Base-by-base conservation (phyloP, 2,888 invertebrate species). In the Pollenia amentaria region DNA sequence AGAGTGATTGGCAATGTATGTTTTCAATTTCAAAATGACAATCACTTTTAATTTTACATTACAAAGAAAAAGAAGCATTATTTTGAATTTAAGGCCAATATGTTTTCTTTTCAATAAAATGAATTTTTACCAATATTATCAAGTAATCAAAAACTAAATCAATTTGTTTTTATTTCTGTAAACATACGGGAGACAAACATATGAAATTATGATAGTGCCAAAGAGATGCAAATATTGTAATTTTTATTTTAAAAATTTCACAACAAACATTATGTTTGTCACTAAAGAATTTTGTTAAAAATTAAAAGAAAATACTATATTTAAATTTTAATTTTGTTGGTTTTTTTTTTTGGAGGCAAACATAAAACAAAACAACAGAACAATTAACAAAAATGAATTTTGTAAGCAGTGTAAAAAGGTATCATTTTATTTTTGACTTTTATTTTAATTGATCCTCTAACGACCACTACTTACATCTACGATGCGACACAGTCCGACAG, bases 401-500 rank as follows among this genome's bases (percentile, higher is more conserved):
- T 87, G 82, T 83, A 84, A 88, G 85, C 80, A 76, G 82, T 78
- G 83, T 82, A 70, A 67, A 67, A 67, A 70, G 76, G 73, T 77
- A 81, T 67, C 70, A 16, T 51, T 53, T 81, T 46, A 44, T 40
- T 82, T 69, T 18, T 62, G 55, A 16, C 14, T 16, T 44, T 48
- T 57, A 67, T 29, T 62, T 76, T 70, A 42, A 78, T 57, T 67
- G 62, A 86, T 78, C 84, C 87, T 84, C 69, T 72, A 79, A 83
- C 78, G 86, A 85, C 67, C 82, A 87, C 87, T 90, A 92, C 92
- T 92, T 92, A 92, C 92, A 90, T 92, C 92, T 90, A 92, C 92
- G 88, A 91, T 90, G 89, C 92, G 92, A 91, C 90, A 92, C 84
- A 91, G 90, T 88, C 91, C 91, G 85, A 92, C 89, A 80, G 90